Evolutionary conservation across 2,113 vertebrate genomes (phyloP), one percentile per base, ranked within the genome.

Genomic region (Percina caprodes): DNA sequence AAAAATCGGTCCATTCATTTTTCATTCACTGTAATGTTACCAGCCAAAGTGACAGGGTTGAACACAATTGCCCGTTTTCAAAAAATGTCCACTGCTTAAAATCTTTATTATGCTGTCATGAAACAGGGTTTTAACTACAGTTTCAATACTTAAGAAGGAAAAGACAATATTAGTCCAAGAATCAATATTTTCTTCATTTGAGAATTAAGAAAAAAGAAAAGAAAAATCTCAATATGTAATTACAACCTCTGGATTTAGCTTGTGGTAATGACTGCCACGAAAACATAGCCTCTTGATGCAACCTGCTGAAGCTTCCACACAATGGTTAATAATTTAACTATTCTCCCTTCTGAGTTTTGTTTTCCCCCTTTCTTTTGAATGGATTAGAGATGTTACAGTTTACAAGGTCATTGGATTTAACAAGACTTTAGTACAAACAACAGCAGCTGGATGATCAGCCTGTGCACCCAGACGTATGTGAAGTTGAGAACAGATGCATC

Each of bases 401-500:
- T 80, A 81, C 4, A 54, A 79, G 66, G 76, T 59, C 77, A 80
- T 12, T 73, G 65, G 54, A 71, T 84, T 77, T 69, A 80, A 84
- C 67, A 73, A 55, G 69, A 71, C 39, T 74, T 88, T 49, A 66
- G 66, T 23, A 56, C 33, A 75, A 86, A 87, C 73, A 83, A 8
- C 85, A 86, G 55, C 87, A 90, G 85, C 84, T 87, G 88, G 66
- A 58, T 58, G 77, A 89, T 88, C 58, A 60, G 83, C 74, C 52
- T 30, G 71, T 59, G 72, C 56, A 74, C 74, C 71, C 78, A 86
- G 65, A 84, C 16, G 42, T 76, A 72, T 79, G 72, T 54, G 76
- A 70, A 63, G 79, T 62, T 56, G 46, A 60, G 55, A 89, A 86
- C 61, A 90, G 79, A 89, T 54, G 77, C 63, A 80, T 90, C 79